These are phyloP conservation scores for Cydia fagiglandana DNA, from an alignment of 1,140 invertebrate species.

Conservation along the genomic window DNA sequence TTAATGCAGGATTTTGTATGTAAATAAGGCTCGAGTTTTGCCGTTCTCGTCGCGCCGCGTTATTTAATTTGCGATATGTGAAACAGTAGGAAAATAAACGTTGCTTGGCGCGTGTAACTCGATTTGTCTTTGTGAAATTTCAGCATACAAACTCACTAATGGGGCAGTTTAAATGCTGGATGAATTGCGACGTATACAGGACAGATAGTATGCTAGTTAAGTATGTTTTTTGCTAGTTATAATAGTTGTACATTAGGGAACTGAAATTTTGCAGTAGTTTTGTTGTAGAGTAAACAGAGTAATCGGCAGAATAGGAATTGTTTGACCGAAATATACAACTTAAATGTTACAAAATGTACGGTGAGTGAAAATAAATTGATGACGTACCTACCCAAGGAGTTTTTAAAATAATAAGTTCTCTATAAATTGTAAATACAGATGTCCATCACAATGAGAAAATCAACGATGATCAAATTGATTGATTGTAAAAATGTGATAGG, in stretches of 20 bases:
- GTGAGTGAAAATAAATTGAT: too few species aligned
- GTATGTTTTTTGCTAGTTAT: too few species aligned
- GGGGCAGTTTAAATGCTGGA: conserved; percentile 65
- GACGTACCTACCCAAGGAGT: too few species aligned
- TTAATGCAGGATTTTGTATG: neutral
- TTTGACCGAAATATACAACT: too few species aligned
- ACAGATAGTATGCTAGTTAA: conserved; percentile 27
- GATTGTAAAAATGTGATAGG: too few species aligned
- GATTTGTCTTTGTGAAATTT: conserved; percentile 71
- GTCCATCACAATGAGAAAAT: too few species aligned
- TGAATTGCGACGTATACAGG: conserved; percentile 47
- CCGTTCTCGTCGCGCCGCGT: conserved; percentile 49
- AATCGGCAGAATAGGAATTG: neutral
- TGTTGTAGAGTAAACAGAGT: conserved; percentile 35
- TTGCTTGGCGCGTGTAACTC: conserved; percentile 65
- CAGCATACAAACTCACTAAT: conserved; percentile 59
- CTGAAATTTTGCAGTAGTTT: conserved; percentile 20
- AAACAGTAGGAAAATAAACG: conserved; percentile 68
- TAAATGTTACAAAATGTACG: too few species aligned
- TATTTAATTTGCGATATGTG: conserved; percentile 71
- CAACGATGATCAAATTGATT: too few species aligned
- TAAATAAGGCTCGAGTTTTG: neutral
- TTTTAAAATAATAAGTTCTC: too few species aligned
- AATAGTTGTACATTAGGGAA: too few species aligned
- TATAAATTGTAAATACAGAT: too few species aligned